Evolutionary conservation across 2,113 vertebrate species (phyloP), one percentile per base, ranked within the genome.

Genomic region (Mellivora capensis): DNA sequence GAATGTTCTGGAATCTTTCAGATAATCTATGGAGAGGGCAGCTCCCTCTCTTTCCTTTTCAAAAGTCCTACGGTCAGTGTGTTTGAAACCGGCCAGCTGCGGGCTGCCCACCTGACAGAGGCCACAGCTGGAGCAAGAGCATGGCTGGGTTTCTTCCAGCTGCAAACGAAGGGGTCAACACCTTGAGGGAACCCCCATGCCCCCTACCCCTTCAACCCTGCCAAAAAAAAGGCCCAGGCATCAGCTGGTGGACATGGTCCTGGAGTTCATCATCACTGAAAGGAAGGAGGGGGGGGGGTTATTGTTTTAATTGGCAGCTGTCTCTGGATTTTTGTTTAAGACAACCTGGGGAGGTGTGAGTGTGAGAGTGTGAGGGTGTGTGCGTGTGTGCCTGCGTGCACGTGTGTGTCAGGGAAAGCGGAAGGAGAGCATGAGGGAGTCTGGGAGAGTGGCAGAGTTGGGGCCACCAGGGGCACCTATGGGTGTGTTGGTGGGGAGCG

Each of bases 281-380:
- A 74, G 87, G 82, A 77, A 93, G 42, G 93, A 20, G 2, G 17
- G 52, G 76, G 39, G 12, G 14, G 49, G 49, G 13, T 47, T 47
- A 81, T 44, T 90, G 79, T 90, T 96, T 97, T 69, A 29, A 23
- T 77, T 93, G 96, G 92, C 95, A 74, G 89, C 25, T 34, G 77
- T 21, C 39, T 64, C 29, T 9, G 74, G 61, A 37, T 49, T 69
- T 61, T 44, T 37, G 57, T 85, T n/a, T 49, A 34, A 82, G 85
- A 61, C 11, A 61, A 61, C 10, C 15, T 2, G 1, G 64, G 27
- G 59, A 52, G 57, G 83, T 52, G n/a, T 39, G 39, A 11, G 57
- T 7, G 47, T 34, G 49, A 49, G 18, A 0, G 3, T 4, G 61
- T 7, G 52, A 3, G 84, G 0, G 1, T 14, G 39, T 1, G 11